Evolutionary conservation across 2,888 invertebrate species (phyloP), one percentile per base, ranked within the genome.

Genomic region (Stomorhina lunata): DNA sequence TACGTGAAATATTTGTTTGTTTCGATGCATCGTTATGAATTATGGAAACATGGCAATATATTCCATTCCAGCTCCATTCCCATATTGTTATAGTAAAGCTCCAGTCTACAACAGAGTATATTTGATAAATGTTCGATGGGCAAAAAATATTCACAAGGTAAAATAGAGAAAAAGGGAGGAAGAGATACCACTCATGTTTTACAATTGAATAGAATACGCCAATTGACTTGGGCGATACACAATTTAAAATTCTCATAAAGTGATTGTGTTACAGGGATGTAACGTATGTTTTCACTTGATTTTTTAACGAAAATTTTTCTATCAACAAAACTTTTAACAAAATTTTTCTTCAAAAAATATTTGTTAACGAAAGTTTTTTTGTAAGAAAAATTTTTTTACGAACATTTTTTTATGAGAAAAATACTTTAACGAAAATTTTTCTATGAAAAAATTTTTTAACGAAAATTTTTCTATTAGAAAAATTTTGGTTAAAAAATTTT

Each of bases 191-290:
- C 37, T 22, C 22, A 50, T 61, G 48, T 50, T 37, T 37, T 72
- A 12, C 48, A 20, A 45, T 72, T 59, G 48, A 72, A 59, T 59
- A 48, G 48, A 72, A 59, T 59, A 48, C 34, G 72, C 45, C 72
- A 72, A 61, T 72, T 59, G 59, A 59, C 59, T 72, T 34, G 66
- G 25, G 10, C 25, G 37, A 27, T 45, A 59, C 15, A 45, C 29
- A 40, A 22, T 32, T 57, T 69, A 20, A 29, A 69, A 65, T 48
- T 48, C 45, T 25, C 59, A 48, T 59, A 10, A 71, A 40, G 20
- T 40, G 6, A 6, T 27, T 27, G 29, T 20, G 32, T 27, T 20
- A 17, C 68, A 55, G 29, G 12, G 10, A 40, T 68, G 12, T 68
- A 55, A 68, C 25, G 10, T 55, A 17, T n/a, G n/a, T n/a, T n/a